Percentiles rank a stretch among this genome's conserved stretches.
Conservation (phyloP, 2,113 vertebrate genomes). For the Alces alces region DNA sequence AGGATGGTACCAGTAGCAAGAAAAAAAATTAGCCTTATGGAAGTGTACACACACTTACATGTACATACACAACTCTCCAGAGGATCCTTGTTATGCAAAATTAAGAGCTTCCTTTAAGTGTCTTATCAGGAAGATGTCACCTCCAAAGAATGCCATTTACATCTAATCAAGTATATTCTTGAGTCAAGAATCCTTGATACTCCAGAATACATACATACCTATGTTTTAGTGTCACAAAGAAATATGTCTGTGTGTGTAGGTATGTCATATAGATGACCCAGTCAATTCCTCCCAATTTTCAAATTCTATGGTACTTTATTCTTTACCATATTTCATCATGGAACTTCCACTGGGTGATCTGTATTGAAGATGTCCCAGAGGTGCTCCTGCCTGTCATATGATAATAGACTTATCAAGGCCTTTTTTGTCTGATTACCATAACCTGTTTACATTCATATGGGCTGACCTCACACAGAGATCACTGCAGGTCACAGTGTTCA, state of each 20-base stretch:
- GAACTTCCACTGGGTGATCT: neutral
- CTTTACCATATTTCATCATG: neutral
- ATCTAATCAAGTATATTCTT: neutral
- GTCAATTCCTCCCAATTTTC: neutral
- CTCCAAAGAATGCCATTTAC: neutral
- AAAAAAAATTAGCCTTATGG: slow-evolving; percentile 41
- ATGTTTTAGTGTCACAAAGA: neutral
- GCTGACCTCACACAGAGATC: neutral
- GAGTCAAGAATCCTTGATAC: neutral
- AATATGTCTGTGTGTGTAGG: neutral
- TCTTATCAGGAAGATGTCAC: slow-evolving; percentile 31
- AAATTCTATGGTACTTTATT: neutral
- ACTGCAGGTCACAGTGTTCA: neutral
- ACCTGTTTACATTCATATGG: neutral
- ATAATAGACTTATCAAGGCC: neutral
- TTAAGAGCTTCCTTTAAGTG: neutral
- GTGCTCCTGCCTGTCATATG: neutral
- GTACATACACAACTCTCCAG: slow-evolving; percentile 30
- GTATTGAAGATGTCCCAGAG: neutral
- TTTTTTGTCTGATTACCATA: neutral
- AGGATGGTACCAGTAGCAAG: slow-evolving; percentile 71
- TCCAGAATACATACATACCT: neutral
- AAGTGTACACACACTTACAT: slow-evolving; percentile 35
- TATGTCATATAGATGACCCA: neutral
- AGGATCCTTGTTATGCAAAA: neutral